Evolutionary conservation across 1,140 invertebrate genomes (phyloP), one percentile per base, ranked within the genome.

Genomic region (Neoseiulus cucumeris): DNA sequence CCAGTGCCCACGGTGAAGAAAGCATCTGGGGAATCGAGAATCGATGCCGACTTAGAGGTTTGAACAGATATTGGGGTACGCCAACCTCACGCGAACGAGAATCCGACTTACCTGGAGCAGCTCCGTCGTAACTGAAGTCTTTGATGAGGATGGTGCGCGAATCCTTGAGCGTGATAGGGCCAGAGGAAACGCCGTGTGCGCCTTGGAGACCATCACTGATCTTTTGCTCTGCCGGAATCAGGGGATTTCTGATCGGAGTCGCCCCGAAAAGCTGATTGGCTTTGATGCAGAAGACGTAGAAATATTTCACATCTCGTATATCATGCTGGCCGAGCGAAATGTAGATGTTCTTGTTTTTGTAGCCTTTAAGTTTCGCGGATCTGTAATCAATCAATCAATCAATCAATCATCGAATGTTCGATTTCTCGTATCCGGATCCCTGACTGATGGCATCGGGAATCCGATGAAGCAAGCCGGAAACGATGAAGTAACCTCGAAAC

Each of bases 101-200:
- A 39, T 25, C 64, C 6, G 29, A 20, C 51, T 29, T 66, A 89
- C 88, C 87, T 76, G 89, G 89, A 47, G 88, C 87, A 76, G 87
- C 85, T 64, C 88, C 89, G 70, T 91, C 88, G 70, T 90, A 90
- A 28, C 83, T 87, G 71, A 91, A 88, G 73, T 85, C 84, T 0
- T 87, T 86, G 64, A 91, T 81, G 67, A 90, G 79, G 44, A 91
- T 79, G 6, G 89, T 91, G 76, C 91, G 89, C 1, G 88, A 87
- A 75, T 92, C 89, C 6, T 91, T 87, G 47, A 90, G 81, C 2
- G 90, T 86, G 69, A 91, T 83, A 47, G 84, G 83, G 68, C 89
- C 88, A 0, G 88, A 91, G 28, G 82, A 82, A 0, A 92, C 85
- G 18, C 80, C 83, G 72, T 92, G 89, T 20, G 69, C 66, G 1